Evolutionary conservation across 2,797 vertebrate species (phyloP).

Genomic region (Crypturellus tataupa): DNA sequence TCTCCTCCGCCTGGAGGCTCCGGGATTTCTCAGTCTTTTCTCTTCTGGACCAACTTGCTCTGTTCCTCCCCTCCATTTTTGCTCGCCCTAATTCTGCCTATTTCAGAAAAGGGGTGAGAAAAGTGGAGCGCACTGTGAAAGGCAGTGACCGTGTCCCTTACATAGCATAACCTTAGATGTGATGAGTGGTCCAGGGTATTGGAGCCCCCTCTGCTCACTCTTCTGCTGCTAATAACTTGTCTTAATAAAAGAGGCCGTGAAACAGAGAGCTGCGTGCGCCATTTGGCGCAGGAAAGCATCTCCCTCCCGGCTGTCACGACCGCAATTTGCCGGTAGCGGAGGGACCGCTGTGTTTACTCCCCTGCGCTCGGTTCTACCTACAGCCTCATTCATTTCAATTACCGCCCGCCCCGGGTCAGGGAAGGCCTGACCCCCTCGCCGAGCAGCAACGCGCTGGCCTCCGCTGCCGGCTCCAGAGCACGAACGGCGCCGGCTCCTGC

Average conservation of each 20-base stretch:
- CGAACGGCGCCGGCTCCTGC: background rate
- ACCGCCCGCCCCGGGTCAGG: background rate
- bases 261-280: background rate
- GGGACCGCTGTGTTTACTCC: background rate
- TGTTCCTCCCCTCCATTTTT: background rate
- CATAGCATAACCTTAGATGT: rapidly evolving
- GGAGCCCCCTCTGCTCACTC: background rate
- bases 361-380: background rate
- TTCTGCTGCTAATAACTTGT: background rate
- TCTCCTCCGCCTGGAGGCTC: background rate
- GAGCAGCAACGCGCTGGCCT: rapidly evolving
- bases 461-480: background rate
- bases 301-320: background rate
- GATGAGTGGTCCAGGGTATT: background rate
- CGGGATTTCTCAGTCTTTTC: background rate
- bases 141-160: too few species aligned
- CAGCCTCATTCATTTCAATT: background rate
- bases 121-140: background rate
- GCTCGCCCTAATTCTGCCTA: conserved; percentile 27
- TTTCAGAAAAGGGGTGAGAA: conserved; percentile 11
- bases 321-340: background rate
- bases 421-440: background rate
- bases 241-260: background rate
- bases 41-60: background rate
- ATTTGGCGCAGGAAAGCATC: background rate